Evolutionary conservation across 2,888 invertebrate genomes (phyloP), one percentile per base, ranked within the genome.

Genomic region (Priocnemis perturbator): DNA sequence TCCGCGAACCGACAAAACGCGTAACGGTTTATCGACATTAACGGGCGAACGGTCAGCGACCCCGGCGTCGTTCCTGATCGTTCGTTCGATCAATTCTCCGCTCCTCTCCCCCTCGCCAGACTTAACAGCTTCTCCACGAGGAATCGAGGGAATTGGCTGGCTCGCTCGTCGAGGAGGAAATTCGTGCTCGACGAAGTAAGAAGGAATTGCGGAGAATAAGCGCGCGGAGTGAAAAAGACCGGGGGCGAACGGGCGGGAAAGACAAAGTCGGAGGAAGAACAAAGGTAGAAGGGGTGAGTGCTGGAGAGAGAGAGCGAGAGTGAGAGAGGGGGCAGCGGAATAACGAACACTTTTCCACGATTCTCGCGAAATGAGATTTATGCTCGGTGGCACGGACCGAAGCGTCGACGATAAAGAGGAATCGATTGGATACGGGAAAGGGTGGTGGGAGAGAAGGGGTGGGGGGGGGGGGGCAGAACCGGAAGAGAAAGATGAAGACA

Each of bases 341-440:
- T 47, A 48, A 44, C 26, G 56, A 68, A 48, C 47, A 53, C 58
- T 26, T 47, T 65, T 26, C 45, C 37, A 21, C 21, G 68, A 64
- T 59, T 61, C 50, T 69, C 45, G 47, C 3, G 44, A 73, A 65
- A 71, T 21, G 63, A 59, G 60, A 70, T 74, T 74, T 67, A 69
- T 67, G 65, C 15, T 52, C 19, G 48, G 45, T 17, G 60, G 50
- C 37, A 37, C 19, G 23, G 59, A 57, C 50, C 58, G 57, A 68
- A 57, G 63, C 48, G 26, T 17, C 56, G 52, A 19, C 23, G 55
- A 57, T 61, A 70, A 67, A 50, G 48, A 44, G 58, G 58, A 52
- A 50, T 14, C 58, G 61, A 69, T 73, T 50, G 61, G 53, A 60
- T 58, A 11, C 19, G 50, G n/a, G n/a, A n/a, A n/a, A n/a, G n/a